Conservation (phyloP, 2,113 vertebrate species). For the Paracanthobrama guichenoti region DNA sequence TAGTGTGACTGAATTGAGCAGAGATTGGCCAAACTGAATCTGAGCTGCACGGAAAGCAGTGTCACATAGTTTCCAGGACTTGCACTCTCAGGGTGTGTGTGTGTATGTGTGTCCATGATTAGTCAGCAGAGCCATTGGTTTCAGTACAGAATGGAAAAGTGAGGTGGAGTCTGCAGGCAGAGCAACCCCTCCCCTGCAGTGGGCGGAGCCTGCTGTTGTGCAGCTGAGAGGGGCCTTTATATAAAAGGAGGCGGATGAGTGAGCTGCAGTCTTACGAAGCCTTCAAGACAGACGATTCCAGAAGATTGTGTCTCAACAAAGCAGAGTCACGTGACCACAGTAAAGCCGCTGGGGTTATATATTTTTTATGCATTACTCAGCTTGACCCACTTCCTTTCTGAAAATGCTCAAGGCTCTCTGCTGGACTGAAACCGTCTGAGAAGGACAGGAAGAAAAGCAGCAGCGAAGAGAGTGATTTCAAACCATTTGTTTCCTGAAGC, state of each 20-base stretch:
- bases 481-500: slow-evolving; percentile 41
- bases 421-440: neutral
- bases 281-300: slow-evolving; percentile 21
- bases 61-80: slow-evolving; percentile 56
- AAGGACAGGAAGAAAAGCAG: slow-evolving; percentile 24
- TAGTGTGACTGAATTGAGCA: slow-evolving; percentile 37
- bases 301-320: slow-evolving; percentile 30
- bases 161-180: slow-evolving; percentile 16
- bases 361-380: neutral
- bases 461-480: neutral
- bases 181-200: slow-evolving; percentile 40
- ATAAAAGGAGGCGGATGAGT: slow-evolving; percentile 46
- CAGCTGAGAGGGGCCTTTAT: slow-evolving; percentile 22
- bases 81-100: slow-evolving; percentile 20
- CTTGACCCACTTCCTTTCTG: slow-evolving; percentile 40
- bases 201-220: slow-evolving; percentile 39
- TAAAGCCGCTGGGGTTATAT: neutral
- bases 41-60: slow-evolving; percentile 41
- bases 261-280: slow-evolving; percentile 38
- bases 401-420: neutral
- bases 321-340: neutral
- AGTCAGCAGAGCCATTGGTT: slow-evolving; percentile 53
- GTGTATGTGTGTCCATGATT: slow-evolving; percentile 41
- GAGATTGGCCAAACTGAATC: slow-evolving; percentile 46
- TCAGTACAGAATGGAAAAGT: slow-evolving; percentile 28